Conservation (phyloP, 1,140 invertebrate genomes). For the Rhizoglyphus robini region DNA sequence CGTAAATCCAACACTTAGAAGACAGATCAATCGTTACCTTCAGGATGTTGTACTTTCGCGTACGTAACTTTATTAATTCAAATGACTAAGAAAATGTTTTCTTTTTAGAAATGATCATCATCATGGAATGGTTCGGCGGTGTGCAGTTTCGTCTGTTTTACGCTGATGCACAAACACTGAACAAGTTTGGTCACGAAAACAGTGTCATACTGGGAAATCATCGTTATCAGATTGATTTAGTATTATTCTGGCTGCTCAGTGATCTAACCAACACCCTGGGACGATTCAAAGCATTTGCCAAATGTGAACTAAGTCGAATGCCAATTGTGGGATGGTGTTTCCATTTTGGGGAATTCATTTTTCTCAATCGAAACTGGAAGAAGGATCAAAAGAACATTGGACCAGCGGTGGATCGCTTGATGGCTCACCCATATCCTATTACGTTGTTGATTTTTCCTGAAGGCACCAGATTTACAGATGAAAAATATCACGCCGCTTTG, state of each 20-base stretch:
- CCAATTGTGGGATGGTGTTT: conserved; percentile 90
- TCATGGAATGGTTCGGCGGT: conserved; percentile 83
- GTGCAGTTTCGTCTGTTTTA: conserved; percentile 57
- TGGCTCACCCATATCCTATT: conserved; percentile 71
- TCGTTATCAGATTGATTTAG: conserved; percentile 85
- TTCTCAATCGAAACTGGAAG: conserved; percentile 76
- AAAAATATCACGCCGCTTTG: conserved; percentile 71
- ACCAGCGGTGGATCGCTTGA: conserved; percentile 59
- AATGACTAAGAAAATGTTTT: too few relatives aligned
- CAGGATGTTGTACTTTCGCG: conserved; percentile 46
- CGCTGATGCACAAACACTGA: conserved; percentile 58
- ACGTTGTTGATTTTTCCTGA: conserved; percentile 80
- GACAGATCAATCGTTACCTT: conserved; percentile 80
- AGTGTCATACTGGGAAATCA: conserved; percentile 84
- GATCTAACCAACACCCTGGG: conserved; percentile 60
- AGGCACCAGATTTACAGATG: conserved; percentile 75
- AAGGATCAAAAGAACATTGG: conserved; percentile 68
- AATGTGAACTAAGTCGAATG: conserved; percentile 74
- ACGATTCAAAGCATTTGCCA: conserved; percentile 78
- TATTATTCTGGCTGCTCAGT: conserved; percentile 71
- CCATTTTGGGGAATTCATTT: conserved; percentile 83
- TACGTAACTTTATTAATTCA: too few relatives aligned
- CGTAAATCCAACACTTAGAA: conserved; percentile 57
- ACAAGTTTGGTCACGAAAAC: conserved; percentile 73
- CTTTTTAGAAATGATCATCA: conserved; percentile 21